Conservation (phyloP, 2,888 invertebrate species). For the Limnephilus rhombicus region DNA sequence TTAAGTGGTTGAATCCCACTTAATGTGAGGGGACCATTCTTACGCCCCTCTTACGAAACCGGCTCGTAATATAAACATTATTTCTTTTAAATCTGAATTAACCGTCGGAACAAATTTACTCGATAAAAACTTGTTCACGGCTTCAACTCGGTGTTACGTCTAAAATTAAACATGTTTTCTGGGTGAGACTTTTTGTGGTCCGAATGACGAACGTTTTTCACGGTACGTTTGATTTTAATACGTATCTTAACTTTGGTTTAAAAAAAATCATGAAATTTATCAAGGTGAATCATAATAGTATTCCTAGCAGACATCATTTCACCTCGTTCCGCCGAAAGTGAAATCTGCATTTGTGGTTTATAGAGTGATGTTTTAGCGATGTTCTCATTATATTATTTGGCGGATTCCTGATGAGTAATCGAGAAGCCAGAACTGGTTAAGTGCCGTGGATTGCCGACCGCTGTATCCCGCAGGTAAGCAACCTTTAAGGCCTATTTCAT, state of each 20-base stretch:
- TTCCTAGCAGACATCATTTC: neutral
- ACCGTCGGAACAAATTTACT: neutral
- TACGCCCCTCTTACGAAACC: constrained; percentile 30
- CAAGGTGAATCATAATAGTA: neutral
- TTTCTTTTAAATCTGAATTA: neutral
- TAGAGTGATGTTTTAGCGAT: neutral
- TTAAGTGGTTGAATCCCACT: constrained; percentile 59
- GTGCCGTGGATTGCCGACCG: neutral
- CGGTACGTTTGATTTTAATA: constrained; percentile 8
- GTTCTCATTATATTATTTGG: neutral
- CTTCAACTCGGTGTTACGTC: neutral
- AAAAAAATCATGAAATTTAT: neutral
- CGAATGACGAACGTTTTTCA: neutral
- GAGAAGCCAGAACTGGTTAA: too few relatives aligned
- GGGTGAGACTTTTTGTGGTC: constrained; percentile 12
- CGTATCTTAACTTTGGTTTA: neutral
- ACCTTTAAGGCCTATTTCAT: constrained; percentile 21
- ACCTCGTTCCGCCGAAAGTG: neutral
- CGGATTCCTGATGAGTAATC: neutral
- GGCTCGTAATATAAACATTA: neutral
- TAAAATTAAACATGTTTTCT: neutral
- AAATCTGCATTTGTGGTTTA: neutral
- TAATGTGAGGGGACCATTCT: constrained; percentile 38
- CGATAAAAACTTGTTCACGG: neutral
- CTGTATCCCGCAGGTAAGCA: neutral